Base-by-base conservation (phyloP, 2,113 vertebrate genomes). In the Delphinapterus leucas region DNA sequence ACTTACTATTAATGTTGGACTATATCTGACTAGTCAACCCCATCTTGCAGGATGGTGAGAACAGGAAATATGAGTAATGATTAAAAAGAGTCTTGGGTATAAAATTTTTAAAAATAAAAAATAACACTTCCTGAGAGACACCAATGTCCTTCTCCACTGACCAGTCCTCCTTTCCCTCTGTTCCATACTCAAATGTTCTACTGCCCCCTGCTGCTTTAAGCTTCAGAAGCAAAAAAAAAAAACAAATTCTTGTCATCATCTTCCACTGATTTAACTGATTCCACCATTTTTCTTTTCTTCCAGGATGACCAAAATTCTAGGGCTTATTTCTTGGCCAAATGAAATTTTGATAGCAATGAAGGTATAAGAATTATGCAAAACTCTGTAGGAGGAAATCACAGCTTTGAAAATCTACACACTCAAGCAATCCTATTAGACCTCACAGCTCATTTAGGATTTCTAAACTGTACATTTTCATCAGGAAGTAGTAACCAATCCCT, bases 191-290 rank as follows among this genome's bases (percentile, higher is more conserved):
- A 90, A 83, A 97, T 85, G 71, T 93, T 96, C 88, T 97, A 96
- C 97, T 96, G 98, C 98, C 98, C 97, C 88, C 96, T 98, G 97
- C 96, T 97, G 98, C 92, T 97, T 71, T 53, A 26, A n/a, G 33
- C 60, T 67, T 79, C 83, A 85, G 79, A 81, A 70, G 44, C 41
- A 33, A 31, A 67, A 58, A 41, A 80, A 63, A 67, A 31, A 18
- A 11, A 38, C n/a, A 18, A 31, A 15, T 9, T 26, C 11, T 28
- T 74, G 38, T 81, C 23, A 28, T 15, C 31, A 3, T 58, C 10
- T 81, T 90, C 47, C 11, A 28, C 0, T 49, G 26, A 86, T 65
- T 84, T 49, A 67, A 53, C 20, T n/a, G 21, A 80, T n/a, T 80
- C 18, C 3, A 33, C 20, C 3, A 20, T 74, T 44, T 58, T 60